These are phyloP conservation scores for Tetranychus cinnabarinus DNA, from an alignment of 1,140 invertebrate genomes.

Conservation along the genomic window DNA sequence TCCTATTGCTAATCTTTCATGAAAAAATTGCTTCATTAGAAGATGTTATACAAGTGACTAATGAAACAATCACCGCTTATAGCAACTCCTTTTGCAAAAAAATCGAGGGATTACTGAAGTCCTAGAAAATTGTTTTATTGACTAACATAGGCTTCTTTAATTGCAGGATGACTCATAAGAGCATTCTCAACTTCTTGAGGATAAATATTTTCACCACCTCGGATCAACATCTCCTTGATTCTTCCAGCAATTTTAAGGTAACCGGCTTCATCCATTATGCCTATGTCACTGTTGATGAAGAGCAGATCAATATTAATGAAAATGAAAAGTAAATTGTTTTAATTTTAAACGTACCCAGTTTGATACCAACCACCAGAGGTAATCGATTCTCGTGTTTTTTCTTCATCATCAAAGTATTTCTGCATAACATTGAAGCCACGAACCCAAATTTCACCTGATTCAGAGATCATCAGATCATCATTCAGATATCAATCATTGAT, in stretches of 20 bases:
- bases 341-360: not conserved
- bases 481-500: not conserved
- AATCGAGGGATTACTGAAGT: not conserved
- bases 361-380: conserved; percentile 20
- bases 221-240: conserved; percentile 19
- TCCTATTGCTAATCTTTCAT: too few species aligned
- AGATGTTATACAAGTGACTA: not conserved
- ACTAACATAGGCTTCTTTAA: conserved; percentile 39
- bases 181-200: conserved; percentile 12
- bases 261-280: conserved; percentile 42
- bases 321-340: not conserved
- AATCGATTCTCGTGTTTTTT: conserved; percentile 49
- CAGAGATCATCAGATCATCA: not conserved
- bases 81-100: not conserved
- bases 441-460: conserved; percentile 48
- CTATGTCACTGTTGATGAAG: conserved; percentile 37
- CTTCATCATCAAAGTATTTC: conserved; percentile 56
- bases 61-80: not conserved
- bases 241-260: conserved; percentile 55
- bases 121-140: not conserved
- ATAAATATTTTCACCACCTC: conserved; percentile 13
- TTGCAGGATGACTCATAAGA: conserved; percentile 38
- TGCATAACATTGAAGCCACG: conserved; percentile 39
- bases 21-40: too few species aligned
- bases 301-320: not conserved